Conservation (phyloP, 2,797 vertebrate genomes). For the Darevskia nairensis region DNA sequence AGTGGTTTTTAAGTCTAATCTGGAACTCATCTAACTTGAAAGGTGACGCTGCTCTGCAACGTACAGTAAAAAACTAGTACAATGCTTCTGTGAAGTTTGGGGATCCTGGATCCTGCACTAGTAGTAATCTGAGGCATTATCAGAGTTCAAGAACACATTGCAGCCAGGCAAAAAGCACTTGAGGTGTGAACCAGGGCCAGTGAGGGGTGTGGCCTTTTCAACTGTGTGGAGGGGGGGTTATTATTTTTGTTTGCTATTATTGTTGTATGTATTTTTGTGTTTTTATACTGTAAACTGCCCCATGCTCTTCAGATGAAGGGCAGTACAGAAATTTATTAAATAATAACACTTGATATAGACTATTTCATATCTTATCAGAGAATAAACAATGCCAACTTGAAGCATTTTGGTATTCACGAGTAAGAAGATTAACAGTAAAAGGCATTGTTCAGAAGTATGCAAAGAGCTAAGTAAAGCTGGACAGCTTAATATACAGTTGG, state of each 20-base stretch:
- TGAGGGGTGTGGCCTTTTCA: too few relatives aligned
- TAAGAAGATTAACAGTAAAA: not conserved
- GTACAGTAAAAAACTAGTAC: not conserved
- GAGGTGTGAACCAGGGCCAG: not conserved
- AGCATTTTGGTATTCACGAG: not conserved
- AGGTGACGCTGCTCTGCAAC: not conserved
- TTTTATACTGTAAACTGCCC: too few relatives aligned
- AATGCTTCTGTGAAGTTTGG: not conserved
- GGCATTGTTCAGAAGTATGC: not conserved
- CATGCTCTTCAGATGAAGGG: too few relatives aligned
- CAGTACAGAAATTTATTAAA: not conserved
- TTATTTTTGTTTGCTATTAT: too few relatives aligned
- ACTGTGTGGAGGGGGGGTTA: too few relatives aligned
- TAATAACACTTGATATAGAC: not conserved
- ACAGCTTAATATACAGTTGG: not conserved
- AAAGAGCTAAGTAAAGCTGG: not conserved
- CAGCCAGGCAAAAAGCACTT: not conserved
- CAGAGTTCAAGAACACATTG: too few relatives aligned
- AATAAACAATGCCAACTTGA: constrained; percentile 2
- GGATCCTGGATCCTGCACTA: not conserved
- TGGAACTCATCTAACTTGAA: not conserved
- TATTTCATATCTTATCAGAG: constrained; percentile 24
- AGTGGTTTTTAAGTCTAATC: not conserved
- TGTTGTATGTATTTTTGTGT: too few relatives aligned
- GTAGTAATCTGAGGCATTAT: too few relatives aligned